These are phyloP conservation scores for Ditylenchus dipsaci DNA, from an alignment of 1,140 invertebrate genomes.

Conservation along the genomic window DNA sequence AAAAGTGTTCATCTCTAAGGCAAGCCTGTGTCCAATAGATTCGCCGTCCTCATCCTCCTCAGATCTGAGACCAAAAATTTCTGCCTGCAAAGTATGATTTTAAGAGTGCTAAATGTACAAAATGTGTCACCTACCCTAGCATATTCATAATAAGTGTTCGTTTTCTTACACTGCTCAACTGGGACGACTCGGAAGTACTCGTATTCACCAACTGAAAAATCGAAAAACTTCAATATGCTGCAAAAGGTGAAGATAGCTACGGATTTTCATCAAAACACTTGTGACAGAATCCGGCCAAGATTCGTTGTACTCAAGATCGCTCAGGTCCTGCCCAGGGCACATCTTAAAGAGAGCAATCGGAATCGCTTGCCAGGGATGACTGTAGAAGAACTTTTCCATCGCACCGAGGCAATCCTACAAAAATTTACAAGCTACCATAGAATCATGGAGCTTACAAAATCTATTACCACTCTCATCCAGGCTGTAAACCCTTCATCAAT, in stretches of 20 bases:
- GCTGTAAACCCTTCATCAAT: slow-evolving; percentile 19
- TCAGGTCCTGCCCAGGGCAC: neutral
- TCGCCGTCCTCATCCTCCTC: neutral
- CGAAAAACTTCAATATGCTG: neutral
- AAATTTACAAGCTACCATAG: neutral
- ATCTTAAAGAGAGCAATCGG: slow-evolving; percentile 25
- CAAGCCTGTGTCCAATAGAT: slow-evolving; percentile 1
- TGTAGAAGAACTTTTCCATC: slow-evolving; percentile 19
- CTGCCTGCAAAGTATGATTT: neutral
- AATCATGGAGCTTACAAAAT: neutral
- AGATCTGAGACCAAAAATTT: slow-evolving; percentile 2
- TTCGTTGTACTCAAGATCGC: neutral
- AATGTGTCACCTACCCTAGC: slow-evolving; percentile 8
- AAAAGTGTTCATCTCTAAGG: slow-evolving; percentile 2
- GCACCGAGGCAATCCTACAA: slow-evolving; percentile 19
- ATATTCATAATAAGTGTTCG: slow-evolving; percentile 26
- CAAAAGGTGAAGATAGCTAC: neutral
- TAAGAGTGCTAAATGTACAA: neutral
- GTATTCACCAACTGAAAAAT: slow-evolving; percentile 16
- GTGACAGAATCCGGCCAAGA: neutral
- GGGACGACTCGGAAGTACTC: slow-evolving; percentile 14
- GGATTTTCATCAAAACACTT: neutral
- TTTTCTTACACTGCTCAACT: neutral
- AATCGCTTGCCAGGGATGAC: slow-evolving; percentile 31
- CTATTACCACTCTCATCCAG: slow-evolving; percentile 11